Conservation (phyloP, 2,113 vertebrate species). For the Trogon surrucura region DNA sequence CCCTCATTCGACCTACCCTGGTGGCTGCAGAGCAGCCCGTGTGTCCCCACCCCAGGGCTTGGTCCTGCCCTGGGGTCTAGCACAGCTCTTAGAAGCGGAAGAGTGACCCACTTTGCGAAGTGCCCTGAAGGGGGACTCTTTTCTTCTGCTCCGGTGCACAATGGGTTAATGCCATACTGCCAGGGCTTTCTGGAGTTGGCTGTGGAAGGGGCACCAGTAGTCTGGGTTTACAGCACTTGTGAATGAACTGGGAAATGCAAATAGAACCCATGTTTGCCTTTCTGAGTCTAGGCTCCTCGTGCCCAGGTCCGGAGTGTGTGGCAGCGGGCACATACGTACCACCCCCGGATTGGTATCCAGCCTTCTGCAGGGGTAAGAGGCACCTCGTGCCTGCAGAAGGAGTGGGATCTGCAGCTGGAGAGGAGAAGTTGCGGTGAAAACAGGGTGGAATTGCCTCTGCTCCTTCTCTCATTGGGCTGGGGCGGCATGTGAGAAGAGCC, state of each 20-base stretch:
- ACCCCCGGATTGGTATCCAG: not conserved
- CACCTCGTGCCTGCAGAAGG: not conserved
- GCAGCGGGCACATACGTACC: not conserved
- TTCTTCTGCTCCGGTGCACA: not conserved
- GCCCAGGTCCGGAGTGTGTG: not conserved
- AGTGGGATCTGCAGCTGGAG: not conserved
- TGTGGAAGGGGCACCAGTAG: not conserved
- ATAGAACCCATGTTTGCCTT: constrained; percentile 14
- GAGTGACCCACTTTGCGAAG: constrained; percentile 66
- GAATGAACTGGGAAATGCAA: constrained; percentile 65
- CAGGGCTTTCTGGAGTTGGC: not conserved
- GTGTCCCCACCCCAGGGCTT: not conserved
- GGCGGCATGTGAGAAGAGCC: not conserved
- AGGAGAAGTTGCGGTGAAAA: not conserved
- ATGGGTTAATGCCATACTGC: constrained; percentile 54
- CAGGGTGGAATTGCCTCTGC: not conserved
- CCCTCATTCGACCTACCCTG: not conserved
- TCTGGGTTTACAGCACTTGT: constrained; percentile 10
- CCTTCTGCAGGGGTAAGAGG: not conserved
- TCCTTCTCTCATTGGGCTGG: not conserved
- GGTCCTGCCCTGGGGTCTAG: not conserved
- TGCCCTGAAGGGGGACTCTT: not conserved
- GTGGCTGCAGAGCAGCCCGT: not conserved
- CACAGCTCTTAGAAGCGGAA: not conserved
- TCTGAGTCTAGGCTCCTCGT: constrained; percentile 3